These are phyloP conservation scores for Sebastes oblongus DNA, from an alignment of 2,797 vertebrate species.

Conservation along the genomic window DNA sequence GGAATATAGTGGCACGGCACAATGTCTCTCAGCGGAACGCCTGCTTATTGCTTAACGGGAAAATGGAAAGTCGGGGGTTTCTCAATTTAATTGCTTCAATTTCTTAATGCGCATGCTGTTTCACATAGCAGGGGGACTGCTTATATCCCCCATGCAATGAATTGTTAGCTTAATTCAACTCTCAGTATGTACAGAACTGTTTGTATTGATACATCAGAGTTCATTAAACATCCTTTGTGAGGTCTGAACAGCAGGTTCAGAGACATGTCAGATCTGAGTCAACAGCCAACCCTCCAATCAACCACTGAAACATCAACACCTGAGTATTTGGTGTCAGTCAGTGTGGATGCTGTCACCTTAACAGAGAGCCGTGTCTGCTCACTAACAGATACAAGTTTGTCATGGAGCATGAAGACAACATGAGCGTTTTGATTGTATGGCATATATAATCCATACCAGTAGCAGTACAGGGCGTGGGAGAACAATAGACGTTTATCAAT, in stretches of 20 bases:
- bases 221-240: background rate
- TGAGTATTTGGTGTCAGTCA: background rate
- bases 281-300: background rate
- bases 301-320: background rate
- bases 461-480: background rate
- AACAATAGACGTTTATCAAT: background rate
- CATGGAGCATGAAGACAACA: background rate
- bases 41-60: background rate
- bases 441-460: background rate
- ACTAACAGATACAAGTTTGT: background rate
- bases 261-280: background rate
- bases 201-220: background rate
- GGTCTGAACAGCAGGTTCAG: background rate
- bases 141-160: background rate
- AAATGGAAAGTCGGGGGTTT: background rate
- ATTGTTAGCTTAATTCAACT: background rate
- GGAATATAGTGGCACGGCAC: slow-evolving; percentile 13
- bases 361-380: background rate
- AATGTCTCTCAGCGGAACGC: background rate
- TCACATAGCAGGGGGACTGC: background rate
- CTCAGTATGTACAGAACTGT: background rate
- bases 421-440: background rate
- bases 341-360: background rate
- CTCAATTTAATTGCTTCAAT: background rate
- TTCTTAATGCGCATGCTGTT: background rate